Evolutionary conservation across 2,113 vertebrate genomes (phyloP), one percentile per base, ranked within the genome.

Genomic region (Callipepla californica): DNA sequence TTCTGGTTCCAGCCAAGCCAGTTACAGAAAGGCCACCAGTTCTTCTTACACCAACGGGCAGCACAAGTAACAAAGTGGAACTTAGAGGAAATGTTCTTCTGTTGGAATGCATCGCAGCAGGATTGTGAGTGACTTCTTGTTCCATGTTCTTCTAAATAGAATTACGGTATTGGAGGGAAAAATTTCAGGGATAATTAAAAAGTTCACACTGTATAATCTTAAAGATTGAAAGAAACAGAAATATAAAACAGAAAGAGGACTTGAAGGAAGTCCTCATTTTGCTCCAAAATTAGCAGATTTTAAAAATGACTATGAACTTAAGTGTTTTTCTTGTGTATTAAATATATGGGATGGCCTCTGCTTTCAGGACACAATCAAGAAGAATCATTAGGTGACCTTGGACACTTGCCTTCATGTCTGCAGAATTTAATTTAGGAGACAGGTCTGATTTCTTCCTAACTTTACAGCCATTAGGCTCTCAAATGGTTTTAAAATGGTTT

Each of bases 61-160:
- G 97, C 59, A 96, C 97, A 93, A 99, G 98, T 97, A 98, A 96
- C 96, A 98, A 98, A 97, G 98, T 98, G 82, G 99, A 99, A 48
- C 95, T 99, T 91, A 98, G 98, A 97, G 99, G 99, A 97, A 98
- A 98, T 72, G 96, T 98, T 61, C 98, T 99, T 95, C 97, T 99
- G 72, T 96, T 99, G 92, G 99, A 99, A 96, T 99, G 99, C 90
- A 99, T 99, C 15, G 99, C 99, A 34, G 99, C 99, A 92, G 99
- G 99, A 96, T 96, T 99, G 99, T 99, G 97, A 99, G 99, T 99
- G 83, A 65, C 55, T 67, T 91, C 86, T 88, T 68, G 76, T 42
- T 26, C 2, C 3, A 4, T 36, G 22, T 84, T 89, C 32, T 89
- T 14, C 63, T 62, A 48, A 83, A 61, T 70, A 68, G 28, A 86